These are phyloP conservation scores for Lampropteryx suffumata DNA, from an alignment of 2,888 invertebrate genomes.

Conservation along the genomic window DNA sequence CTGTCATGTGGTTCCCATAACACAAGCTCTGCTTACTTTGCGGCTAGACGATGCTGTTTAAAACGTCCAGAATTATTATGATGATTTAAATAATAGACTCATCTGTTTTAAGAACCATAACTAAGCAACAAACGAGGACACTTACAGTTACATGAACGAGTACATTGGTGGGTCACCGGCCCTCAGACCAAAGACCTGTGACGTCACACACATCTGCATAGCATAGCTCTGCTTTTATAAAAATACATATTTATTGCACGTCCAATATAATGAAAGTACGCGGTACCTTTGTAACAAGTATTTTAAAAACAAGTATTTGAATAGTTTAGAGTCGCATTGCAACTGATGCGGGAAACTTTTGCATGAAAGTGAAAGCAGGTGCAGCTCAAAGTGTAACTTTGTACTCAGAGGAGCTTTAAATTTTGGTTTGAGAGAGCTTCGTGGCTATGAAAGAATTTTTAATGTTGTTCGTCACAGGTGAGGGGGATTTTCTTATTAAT, in stretches of 20 bases:
- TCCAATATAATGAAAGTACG: constrained; percentile 33
- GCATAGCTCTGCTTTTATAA: constrained; percentile 38
- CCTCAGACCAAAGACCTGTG: constrained; percentile 42
- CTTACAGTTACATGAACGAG: not conserved
- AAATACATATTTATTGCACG: constrained; percentile 39
- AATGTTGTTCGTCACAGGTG: not conserved
- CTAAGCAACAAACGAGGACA: too few relatives aligned
- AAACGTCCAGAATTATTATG: too few relatives aligned
- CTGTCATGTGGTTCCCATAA: too few relatives aligned
- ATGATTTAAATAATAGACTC: too few relatives aligned
- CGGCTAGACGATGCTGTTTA: too few relatives aligned
- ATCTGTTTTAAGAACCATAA: too few relatives aligned
- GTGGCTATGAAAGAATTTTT: not conserved
- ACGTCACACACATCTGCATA: constrained; percentile 31
- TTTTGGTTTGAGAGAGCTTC: constrained; percentile 2
- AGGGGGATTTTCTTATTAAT: too few relatives aligned
- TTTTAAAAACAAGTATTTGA: constrained; percentile 34
- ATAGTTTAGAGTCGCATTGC: constrained; percentile 28
- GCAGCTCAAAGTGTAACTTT: constrained; percentile 15
- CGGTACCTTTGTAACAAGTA: constrained; percentile 29
- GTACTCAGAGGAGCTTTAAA: constrained; percentile 2
- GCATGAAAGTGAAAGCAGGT: constrained; percentile 26
- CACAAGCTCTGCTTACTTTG: too few relatives aligned
- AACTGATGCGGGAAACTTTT: constrained; percentile 26
- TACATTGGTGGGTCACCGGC: constrained; percentile 42